Base-by-base conservation (phyloP, 2,888 invertebrate genomes). In the Sceliomorpha sp. region DNA sequence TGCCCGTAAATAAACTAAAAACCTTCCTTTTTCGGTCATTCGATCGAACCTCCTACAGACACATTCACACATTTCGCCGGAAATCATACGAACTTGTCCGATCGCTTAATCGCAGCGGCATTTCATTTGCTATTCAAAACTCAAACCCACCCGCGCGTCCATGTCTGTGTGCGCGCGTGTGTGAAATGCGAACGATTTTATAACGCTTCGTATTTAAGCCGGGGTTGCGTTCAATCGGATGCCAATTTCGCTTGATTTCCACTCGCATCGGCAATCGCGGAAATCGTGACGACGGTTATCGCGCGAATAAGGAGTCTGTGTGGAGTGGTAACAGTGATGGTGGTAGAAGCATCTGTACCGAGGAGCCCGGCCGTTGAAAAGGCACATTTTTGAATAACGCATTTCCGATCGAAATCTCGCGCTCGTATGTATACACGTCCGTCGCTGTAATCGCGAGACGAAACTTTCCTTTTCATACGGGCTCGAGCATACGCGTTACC, bases 181-280 rank as follows among this genome's bases (percentile, higher is more conserved):
- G 45, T 59, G 59, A 69, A 69, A 69, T 55, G 63, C 69, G 42
- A 58, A 55, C 50, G 55, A 69, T 69, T 59, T 62, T 29, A 26
- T 44, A 37, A 31, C 32, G 44, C 53, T 59, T 70, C 70, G 53
- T 55, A 24, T 50, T 55, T 44, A 24, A 15, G 55, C 51, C 29
- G 47, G 48, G 62, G 53, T 69, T 63, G 56, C 58, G 53, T 56
- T 69, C 40, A 69, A 69, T 69, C 63, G 53, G 63, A 69, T 58
- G 45, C 62, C 68, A 68, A 68, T 68, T 68, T 68, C 37, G 58
- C 55, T 47, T 68, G 56, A 69, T 62, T 69, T 45, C 51, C 51
- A 62, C 56, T 27, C 40, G 56, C 68, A 29, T 45, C 32, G 39
- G n/a, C 51, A 53, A 47, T 58, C 45, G 50, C 40, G 20, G 51